phyloP scores from a whole-genome alignment of 2,888 invertebrate species.

The Cactoblastis cactorum region DNA sequence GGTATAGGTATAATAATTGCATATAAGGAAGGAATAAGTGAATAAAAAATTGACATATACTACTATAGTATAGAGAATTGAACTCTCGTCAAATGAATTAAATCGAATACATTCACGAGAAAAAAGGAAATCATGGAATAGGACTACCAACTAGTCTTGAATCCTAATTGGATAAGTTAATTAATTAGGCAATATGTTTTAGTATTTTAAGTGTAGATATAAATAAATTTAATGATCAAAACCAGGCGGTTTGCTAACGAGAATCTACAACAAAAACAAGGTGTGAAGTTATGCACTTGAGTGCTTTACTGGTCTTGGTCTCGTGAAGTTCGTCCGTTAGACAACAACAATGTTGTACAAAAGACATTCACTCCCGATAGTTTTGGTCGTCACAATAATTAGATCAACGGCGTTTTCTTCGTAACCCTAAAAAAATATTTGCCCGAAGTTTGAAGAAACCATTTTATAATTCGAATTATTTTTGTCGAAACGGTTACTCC shows the following conservation, averaged over 20 bases:
- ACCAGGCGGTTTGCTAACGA: not conserved
- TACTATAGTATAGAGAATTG: slow-evolving; percentile 30
- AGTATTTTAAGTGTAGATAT: too few relatives aligned
- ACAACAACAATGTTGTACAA: slow-evolving; percentile 26
- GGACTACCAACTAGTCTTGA: not conserved
- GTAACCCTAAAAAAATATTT: slow-evolving; percentile 2
- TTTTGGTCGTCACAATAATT: slow-evolving; percentile 29
- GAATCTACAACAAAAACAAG: slow-evolving; percentile 19
- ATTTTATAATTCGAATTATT: not conserved
- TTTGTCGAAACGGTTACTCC: not conserved
- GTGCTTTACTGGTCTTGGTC: slow-evolving; percentile 19
- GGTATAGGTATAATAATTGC: slow-evolving; percentile 60
- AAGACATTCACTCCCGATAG: slow-evolving; percentile 23
- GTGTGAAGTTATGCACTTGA: slow-evolving; percentile 21
- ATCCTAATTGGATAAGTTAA: not conserved
- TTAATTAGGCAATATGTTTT: not conserved
- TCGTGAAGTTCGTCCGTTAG: slow-evolving; percentile 16
- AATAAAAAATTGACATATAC: slow-evolving; percentile 68
- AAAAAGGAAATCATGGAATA: not conserved
- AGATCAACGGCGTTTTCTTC: slow-evolving; percentile 18
- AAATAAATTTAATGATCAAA: too few relatives aligned
- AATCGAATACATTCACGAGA: not conserved
- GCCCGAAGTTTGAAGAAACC: not conserved
- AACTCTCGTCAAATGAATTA: not conserved
- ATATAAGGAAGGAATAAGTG: slow-evolving; percentile 71